Evolutionary conservation across 2,113 vertebrate species (phyloP), one percentile per base, ranked within the genome.

Genomic region (Eudyptes chrysolophus): DNA sequence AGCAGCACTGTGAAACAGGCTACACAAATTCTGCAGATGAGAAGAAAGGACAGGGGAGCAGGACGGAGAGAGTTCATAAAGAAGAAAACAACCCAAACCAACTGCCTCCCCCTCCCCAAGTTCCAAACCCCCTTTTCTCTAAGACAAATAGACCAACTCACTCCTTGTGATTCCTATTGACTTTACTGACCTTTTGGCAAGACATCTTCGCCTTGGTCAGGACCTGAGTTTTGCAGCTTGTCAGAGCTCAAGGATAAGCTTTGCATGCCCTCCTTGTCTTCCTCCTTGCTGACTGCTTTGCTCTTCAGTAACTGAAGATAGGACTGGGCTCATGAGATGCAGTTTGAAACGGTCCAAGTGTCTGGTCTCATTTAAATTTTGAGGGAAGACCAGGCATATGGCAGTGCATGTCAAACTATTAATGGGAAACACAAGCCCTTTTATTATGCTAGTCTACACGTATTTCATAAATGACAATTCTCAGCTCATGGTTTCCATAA

Each of bases 31-130:
- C 24, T 20, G 19, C 25, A 69, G 25, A 32, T 49, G 20, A 62
- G 20, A 55, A 58, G 27, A 62, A 78, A 70, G 29, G 46, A 27
- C 2, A 15, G 4, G 4, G 7, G 6, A 42, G 34, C 13, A 51
- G 65, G 48, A 62, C 32, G 30, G 65, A 69, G 32, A 25, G 22
- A 32, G 27, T 20, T 89, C 51, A 44, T 66, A 17, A 66, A 58
- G 17, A 51, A 90, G 22, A 27, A 34, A 44, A 49, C 2, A 20
- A 30, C 7, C 2, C 13, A 48, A 69, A 78, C 6, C 6, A 60
- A 20, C 26, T 0, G 3, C 9, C 2, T 29, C 2, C 3, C 6
- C 7, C 7, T 46, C 8, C 5, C 2, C 32, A 71, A 10, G 26
- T 2, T 80, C n/a, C 38, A 68, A 66, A 7, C 1, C 1, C 4